Percentiles rank a stretch among this genome's conserved stretches.
Evolutionary conservation across 2,888 invertebrate genomes (phyloP).

Genomic region (Conomelus anceps): DNA sequence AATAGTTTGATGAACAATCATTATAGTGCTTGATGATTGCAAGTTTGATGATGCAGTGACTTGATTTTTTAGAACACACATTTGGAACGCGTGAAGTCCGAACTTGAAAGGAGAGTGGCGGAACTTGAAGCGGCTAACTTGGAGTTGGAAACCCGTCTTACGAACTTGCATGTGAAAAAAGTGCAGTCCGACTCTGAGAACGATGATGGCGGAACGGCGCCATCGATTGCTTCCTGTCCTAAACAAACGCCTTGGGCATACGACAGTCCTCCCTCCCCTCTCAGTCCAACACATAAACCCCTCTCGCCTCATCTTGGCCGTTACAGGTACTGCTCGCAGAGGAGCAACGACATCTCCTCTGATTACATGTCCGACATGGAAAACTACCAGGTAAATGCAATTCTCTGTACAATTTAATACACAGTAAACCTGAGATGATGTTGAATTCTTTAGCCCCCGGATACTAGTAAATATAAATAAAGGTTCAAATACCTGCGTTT

Average conservation of each 20-base stretch:
- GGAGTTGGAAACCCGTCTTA: conserved; percentile 43
- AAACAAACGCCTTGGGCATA: background rate
- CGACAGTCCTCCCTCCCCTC: conserved; percentile 13
- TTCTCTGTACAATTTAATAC: background rate
- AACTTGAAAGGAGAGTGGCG: conserved; percentile 43
- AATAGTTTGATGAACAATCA: background rate
- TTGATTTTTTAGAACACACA: background rate
- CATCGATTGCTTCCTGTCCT: conserved; percentile 13
- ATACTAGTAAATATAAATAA: no score
- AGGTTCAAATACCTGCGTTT: no score
- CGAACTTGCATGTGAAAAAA: conserved; percentile 38
- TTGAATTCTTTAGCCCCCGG: no score
- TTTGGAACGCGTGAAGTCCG: conserved; percentile 41
- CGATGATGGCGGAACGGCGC: conserved; percentile 24
- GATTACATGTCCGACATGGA: conserved; percentile 34
- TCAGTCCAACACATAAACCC: background rate
- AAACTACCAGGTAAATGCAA: conserved; percentile 18
- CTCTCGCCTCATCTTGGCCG: conserved; percentile 1
- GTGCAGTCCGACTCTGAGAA: conserved; percentile 27
- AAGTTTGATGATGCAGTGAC: background rate
- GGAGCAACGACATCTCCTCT: conserved; percentile 30
- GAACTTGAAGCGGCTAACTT: conserved; percentile 43
- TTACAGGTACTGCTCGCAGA: conserved; percentile 23
- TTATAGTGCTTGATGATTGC: background rate
- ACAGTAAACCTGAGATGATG: no score